phyloP scores from a whole-genome alignment of 1,140 invertebrate genomes.

The Drosophila arawakana region DNA sequence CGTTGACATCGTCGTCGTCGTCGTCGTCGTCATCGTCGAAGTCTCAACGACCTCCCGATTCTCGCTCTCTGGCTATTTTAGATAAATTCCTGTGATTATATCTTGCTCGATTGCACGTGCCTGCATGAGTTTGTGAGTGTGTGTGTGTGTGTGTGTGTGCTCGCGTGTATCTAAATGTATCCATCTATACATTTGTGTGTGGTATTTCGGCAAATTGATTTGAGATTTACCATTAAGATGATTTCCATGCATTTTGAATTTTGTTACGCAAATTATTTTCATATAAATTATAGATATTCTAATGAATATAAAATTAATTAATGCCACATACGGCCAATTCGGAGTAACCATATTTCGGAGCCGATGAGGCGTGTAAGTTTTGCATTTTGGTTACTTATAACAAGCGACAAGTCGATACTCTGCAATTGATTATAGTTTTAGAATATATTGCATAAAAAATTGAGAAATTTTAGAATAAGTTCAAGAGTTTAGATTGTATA shows the following conservation, averaged over 20 bases:
- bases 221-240: slow-evolving; percentile 64
- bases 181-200: slow-evolving; percentile 8
- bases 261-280: slow-evolving; percentile 70
- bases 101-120: slow-evolving; percentile 79
- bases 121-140: slow-evolving; percentile 20
- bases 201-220: slow-evolving; percentile 61
- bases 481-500: too few species aligned
- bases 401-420: not conserved
- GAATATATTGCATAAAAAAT: too few species aligned
- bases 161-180: slow-evolving; percentile 11
- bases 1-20: slow-evolving; percentile 40
- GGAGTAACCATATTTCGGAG: not conserved
- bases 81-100: slow-evolving; percentile 80
- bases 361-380: slow-evolving; percentile 7
- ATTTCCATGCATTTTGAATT: slow-evolving; percentile 60
- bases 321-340: slow-evolving; percentile 33
- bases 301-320: slow-evolving; percentile 80
- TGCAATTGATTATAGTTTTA: not conserved
- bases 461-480: too few species aligned
- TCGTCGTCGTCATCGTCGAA: slow-evolving; percentile 19
- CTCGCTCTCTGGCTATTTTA: slow-evolving; percentile 62
- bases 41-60: slow-evolving; percentile 39
- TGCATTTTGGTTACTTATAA: not conserved
- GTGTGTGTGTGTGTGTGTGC: slow-evolving; percentile 1
- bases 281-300: slow-evolving; percentile 75